Conservation (phyloP, 2,113 vertebrate genomes). For the Talpa occidentalis region DNA sequence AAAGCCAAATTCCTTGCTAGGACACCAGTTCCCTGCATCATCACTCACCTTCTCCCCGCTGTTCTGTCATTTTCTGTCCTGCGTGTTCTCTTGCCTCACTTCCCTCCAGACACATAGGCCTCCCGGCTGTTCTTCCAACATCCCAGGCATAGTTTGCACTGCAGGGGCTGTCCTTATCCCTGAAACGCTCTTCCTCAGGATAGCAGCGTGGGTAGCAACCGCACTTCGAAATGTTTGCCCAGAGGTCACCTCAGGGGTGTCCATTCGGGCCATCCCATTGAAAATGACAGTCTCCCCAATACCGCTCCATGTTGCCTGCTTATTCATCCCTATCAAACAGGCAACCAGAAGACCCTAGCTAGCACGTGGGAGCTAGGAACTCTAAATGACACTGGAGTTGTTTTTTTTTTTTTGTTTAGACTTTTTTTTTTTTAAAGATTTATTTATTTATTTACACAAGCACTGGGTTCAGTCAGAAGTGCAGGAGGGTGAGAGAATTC, state of each 20-base stretch:
- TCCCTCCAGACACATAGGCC: background rate
- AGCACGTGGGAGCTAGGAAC: too few relatives aligned
- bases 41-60: background rate
- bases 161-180: background rate
- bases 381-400: background rate
- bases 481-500: too few relatives aligned
- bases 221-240: background rate
- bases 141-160: background rate
- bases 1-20: background rate
- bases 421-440: too few relatives aligned
- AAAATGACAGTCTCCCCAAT: background rate
- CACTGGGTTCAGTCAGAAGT: too few relatives aligned
- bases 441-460: too few relatives aligned
- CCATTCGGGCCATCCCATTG: background rate
- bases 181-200: background rate
- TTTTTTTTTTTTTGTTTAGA: background rate
- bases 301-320: background rate
- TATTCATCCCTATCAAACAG: background rate
- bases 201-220: rapidly evolving
- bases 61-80: background rate
- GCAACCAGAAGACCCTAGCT: background rate
- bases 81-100: background rate
- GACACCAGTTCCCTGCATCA: rapidly evolving
- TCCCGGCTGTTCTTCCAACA: background rate
- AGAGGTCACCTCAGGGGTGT: background rate